Percentiles rank a stretch among this genome's conserved stretches.
phyloP scores from a whole-genome alignment of 2,797 vertebrate genomes.

The Sebastes goodei region DNA sequence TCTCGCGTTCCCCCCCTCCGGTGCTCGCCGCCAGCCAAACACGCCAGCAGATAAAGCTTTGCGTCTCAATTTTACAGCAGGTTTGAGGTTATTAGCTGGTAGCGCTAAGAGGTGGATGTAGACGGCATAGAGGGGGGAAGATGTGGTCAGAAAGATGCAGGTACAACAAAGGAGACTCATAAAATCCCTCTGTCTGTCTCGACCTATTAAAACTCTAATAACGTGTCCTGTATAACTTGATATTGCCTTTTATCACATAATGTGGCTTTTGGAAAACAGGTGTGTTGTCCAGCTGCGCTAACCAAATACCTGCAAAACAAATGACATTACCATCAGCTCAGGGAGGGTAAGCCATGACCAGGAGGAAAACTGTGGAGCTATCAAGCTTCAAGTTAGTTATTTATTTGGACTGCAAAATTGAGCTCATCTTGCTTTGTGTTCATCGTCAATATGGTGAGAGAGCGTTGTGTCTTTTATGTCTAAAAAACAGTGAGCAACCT shows the following conservation, averaged over 20 bases:
- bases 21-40: conserved; percentile 50
- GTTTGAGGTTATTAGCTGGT: conserved; percentile 17
- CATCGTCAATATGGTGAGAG: background rate
- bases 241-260: background rate
- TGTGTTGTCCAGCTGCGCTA: background rate
- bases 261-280: background rate
- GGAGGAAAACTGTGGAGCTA: no score
- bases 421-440: no score
- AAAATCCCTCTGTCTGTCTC: background rate
- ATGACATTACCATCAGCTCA: no score
- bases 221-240: background rate
- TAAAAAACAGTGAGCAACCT: accelerated
- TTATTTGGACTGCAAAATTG: background rate
- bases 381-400: background rate
- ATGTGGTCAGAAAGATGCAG: background rate
- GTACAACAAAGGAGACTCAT: background rate
- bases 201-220: background rate
- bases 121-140: background rate
- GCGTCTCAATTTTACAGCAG: conserved; percentile 48
- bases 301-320: background rate
- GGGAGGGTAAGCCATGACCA: accelerated
- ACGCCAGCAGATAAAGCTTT: conserved; percentile 47
- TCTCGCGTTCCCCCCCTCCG: conserved; percentile 37
- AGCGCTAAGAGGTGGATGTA: background rate
- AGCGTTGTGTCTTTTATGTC: background rate